Percentiles rank a stretch among this genome's conserved stretches.
These are phyloP conservation scores for Thymallus thymallus DNA, from an alignment of 2,113 vertebrate genomes.

Conservation along the genomic window DNA sequence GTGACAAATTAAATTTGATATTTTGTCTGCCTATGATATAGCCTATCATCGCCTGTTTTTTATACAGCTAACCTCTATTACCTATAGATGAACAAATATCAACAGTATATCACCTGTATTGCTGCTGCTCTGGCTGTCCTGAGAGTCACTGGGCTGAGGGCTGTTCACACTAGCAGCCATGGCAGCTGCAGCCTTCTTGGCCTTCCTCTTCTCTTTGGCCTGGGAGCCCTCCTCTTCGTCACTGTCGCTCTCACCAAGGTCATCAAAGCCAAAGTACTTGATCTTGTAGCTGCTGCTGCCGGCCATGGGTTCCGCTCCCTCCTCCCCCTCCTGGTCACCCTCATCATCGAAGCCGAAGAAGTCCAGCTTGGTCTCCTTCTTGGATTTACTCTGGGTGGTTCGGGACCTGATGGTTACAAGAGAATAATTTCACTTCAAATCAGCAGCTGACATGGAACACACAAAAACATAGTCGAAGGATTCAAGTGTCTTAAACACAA, in stretches of 20 bases:
- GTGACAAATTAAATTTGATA: too few relatives aligned
- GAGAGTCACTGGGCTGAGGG: constrained; percentile 78
- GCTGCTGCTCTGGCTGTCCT: constrained; percentile 84
- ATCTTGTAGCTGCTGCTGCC: constrained; percentile 89
- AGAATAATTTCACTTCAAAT: too few relatives aligned
- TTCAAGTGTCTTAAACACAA: constrained; percentile 49
- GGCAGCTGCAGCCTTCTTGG: constrained; percentile 75
- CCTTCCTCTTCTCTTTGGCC: constrained; percentile 75
- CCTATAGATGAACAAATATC: too few relatives aligned
- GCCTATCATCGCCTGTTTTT: not conserved
- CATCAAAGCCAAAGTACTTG: constrained; percentile 98
- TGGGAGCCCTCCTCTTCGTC: constrained; percentile 84
- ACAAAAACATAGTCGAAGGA: too few relatives aligned
- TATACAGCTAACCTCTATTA: constrained; percentile 22
- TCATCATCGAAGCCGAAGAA: constrained; percentile 98
- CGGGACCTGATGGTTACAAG: constrained; percentile 67
- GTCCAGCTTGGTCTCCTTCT: constrained; percentile 94
- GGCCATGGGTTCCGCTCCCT: constrained; percentile 66
- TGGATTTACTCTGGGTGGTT: constrained; percentile 90
- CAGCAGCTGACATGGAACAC: too few relatives aligned
- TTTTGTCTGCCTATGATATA: too few relatives aligned
- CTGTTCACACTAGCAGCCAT: constrained; percentile 74
- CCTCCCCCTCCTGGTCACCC: constrained; percentile 81
- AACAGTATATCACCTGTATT: constrained; percentile 76
- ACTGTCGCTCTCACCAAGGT: constrained; percentile 95